phyloP scores from a whole-genome alignment of 2,888 invertebrate genomes.

The Sialis fuliginosa region DNA sequence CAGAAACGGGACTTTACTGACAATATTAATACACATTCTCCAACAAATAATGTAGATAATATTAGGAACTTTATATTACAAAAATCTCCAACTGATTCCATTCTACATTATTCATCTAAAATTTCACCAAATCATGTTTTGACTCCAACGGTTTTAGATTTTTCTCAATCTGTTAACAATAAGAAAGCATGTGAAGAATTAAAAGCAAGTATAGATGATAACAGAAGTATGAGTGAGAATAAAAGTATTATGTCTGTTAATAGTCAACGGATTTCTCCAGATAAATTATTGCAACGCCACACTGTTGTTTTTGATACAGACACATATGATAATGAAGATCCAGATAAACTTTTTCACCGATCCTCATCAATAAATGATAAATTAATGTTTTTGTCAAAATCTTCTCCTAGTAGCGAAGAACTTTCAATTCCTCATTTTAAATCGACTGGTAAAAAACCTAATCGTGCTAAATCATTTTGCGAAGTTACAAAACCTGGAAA shows the following conservation, averaged over 20 bases:
- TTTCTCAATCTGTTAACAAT: neutral
- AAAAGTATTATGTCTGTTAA: no score
- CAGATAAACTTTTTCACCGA: constrained; percentile 17
- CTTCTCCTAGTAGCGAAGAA: constrained; percentile 8
- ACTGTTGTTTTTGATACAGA: constrained; percentile 15
- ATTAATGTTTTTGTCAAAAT: constrained; percentile 3
- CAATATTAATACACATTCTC: neutral
- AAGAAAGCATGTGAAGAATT: neutral
- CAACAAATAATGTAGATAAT: neutral
- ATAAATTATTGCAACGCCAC: neutral
- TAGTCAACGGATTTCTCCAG: neutral
- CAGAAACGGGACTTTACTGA: constrained; percentile 9
- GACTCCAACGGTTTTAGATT: neutral
- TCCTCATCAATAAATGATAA: constrained; percentile 12
- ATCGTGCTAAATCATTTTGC: constrained; percentile 19
- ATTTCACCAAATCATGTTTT: neutral
- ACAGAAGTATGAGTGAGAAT: no score
- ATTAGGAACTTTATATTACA: neutral
- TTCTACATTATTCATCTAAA: neutral
- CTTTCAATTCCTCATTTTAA: constrained; percentile 7
- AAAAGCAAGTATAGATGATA: no score
- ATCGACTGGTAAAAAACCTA: neutral
- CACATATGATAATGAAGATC: constrained; percentile 17
- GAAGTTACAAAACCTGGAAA: constrained; percentile 13
- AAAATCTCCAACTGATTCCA: constrained; percentile 3